These are phyloP conservation scores for Novumbra hubbsi DNA, from an alignment of 2,797 vertebrate species.

Conservation along the genomic window DNA sequence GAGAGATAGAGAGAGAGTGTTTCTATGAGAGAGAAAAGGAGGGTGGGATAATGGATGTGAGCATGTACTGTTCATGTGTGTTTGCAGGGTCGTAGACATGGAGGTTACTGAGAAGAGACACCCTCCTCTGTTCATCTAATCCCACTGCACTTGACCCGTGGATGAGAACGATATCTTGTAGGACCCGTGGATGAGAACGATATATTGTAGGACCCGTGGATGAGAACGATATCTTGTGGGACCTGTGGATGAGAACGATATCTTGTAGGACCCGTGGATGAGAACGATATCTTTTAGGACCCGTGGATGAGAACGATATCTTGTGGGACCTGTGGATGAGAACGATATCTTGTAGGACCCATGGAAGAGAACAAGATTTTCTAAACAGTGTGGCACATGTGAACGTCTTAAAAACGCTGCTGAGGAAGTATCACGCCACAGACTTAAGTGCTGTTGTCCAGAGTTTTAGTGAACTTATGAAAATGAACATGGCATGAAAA, in stretches of 20 bases:
- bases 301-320: no score
- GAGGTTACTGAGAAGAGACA: slow-evolving; percentile 4
- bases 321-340: no score
- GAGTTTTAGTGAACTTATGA: no score
- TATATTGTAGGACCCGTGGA: not conserved
- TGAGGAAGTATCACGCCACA: slow-evolving; percentile 26
- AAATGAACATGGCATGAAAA: no score
- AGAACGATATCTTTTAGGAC: no score
- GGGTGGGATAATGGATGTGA: not conserved
- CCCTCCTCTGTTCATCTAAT: not conserved
- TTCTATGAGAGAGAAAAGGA: slow-evolving; percentile 5
- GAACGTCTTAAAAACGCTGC: slow-evolving; percentile 28
- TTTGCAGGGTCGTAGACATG: not conserved
- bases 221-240: slow-evolving; percentile 15
- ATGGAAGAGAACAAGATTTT: no score
- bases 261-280: slow-evolving; percentile 3
- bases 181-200: slow-evolving; percentile 12
- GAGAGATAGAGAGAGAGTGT: slow-evolving; percentile 26
- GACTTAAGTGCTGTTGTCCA: not conserved
- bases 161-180: slow-evolving; percentile 19
- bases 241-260: slow-evolving; percentile 13
- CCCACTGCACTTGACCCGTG: no score
- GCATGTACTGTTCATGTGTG: not conserved
- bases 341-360: no score
- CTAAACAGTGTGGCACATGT: slow-evolving; percentile 21